Evolutionary conservation across 2,797 vertebrate species (phyloP).

Genomic region (Eulemur albifrons): DNA sequence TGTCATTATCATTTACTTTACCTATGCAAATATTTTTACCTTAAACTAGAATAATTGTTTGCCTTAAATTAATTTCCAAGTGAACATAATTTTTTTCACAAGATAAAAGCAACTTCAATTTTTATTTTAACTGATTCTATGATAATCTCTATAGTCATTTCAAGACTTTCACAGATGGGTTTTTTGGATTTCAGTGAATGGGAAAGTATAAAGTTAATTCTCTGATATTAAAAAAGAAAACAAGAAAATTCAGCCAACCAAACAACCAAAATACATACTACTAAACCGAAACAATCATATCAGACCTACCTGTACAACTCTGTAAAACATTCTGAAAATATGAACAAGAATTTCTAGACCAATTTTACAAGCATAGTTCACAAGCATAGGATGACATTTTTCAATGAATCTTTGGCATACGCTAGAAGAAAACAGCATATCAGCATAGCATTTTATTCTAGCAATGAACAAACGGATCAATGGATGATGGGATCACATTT

Average conservation of each 20-base stretch:
- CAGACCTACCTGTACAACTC: neutral
- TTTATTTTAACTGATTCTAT: neutral
- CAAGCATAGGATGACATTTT: neutral
- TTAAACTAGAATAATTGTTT: neutral
- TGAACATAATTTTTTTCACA: neutral
- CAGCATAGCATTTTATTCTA: neutral
- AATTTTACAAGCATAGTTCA: no score
- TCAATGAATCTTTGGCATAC: neutral
- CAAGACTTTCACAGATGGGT: neutral
- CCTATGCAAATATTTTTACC: neutral
- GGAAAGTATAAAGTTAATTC: neutral
- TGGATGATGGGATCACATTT: neutral
- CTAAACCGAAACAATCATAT: neutral
- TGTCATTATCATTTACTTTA: slow-evolving; percentile 88
- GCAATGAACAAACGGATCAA: neutral
- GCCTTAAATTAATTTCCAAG: neutral
- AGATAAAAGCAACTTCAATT: neutral
- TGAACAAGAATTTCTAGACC: neutral
- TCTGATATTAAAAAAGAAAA: neutral
- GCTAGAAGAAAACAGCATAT: neutral
- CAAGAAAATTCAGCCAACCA: neutral
- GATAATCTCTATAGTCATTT: neutral
- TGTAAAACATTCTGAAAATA: neutral
- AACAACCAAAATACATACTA: neutral
- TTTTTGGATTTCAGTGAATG: neutral